Evolutionary conservation across 2,888 invertebrate species (phyloP).

Genomic region (Chaitophorus viminalis): DNA sequence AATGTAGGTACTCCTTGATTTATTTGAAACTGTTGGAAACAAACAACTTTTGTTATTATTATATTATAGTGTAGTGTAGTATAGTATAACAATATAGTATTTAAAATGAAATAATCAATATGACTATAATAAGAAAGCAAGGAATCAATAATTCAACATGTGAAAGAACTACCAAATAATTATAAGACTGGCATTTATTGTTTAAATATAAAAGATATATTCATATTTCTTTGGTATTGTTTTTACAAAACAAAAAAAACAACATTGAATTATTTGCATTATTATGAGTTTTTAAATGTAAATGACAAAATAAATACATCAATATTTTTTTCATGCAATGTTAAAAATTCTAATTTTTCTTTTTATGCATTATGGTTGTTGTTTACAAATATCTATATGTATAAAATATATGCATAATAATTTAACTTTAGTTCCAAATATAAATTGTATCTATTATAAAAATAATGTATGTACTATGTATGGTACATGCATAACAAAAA

Average conservation of each 20-base stretch:
- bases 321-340: conserved; percentile 24
- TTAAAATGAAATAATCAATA: too few species aligned
- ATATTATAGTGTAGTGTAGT: too few species aligned
- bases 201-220: conserved; percentile 15
- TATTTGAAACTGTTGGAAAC: too few species aligned
- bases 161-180: not conserved
- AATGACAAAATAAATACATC: conserved; percentile 12
- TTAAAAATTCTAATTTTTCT: conserved; percentile 15
- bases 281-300: conserved; percentile 2
- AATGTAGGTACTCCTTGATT: too few species aligned
- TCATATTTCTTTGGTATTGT: conserved; percentile 42
- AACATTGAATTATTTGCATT: not conserved
- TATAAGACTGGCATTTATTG: conserved; percentile 6
- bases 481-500: conserved; percentile 41
- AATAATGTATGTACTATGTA: not conserved
- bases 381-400: not conserved
- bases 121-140: too few species aligned
- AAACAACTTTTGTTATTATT: too few species aligned
- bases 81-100: too few species aligned
- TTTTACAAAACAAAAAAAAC: conserved; percentile 11
- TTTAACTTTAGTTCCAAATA: not conserved
- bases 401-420: not conserved
- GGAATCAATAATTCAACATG: too few species aligned
- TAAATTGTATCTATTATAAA: not conserved
- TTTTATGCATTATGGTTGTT: not conserved